phyloP scores from a whole-genome alignment of 2,888 invertebrate species.

The Synergus umbraculus region DNA sequence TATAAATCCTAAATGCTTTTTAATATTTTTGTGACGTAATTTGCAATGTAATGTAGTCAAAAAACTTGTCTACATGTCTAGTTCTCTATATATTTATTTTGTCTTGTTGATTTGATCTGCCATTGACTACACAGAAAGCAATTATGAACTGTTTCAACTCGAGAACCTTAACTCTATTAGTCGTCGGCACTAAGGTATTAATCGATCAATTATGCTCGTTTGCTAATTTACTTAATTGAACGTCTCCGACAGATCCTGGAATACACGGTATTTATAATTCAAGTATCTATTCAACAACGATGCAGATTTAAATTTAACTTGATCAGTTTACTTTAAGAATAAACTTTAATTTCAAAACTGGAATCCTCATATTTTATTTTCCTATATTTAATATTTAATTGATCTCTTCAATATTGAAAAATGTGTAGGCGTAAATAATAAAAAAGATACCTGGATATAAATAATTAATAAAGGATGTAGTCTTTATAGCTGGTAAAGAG shows the following conservation, averaged over 20 bases:
- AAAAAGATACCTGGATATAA: background rate
- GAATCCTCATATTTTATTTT: background rate
- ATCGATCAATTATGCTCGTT: conserved; percentile 36
- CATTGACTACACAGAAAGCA: conserved; percentile 6
- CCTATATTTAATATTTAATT: background rate
- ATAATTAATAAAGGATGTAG: background rate
- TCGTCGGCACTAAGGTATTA: conserved; percentile 21
- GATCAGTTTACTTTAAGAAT: background rate
- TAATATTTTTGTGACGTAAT: background rate
- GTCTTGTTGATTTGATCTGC: background rate
- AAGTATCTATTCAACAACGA: background rate
- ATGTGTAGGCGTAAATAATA: background rate
- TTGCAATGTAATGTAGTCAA: background rate
- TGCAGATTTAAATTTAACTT: background rate
- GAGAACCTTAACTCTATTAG: conserved; percentile 31
- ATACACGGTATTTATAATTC: background rate
- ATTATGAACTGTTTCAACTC: conserved; percentile 22
- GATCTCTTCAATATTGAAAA: background rate
- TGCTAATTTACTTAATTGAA: conserved; percentile 35
- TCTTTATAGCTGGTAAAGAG: background rate
- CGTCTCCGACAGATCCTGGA: conserved; percentile 7
- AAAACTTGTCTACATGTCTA: background rate
- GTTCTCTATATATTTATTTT: background rate
- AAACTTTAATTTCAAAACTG: background rate
- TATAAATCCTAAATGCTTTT: no score